Percentiles rank a stretch among this genome's conserved stretches.
Conservation (phyloP, 2,888 invertebrate species). For the Amorpha juglandis region DNA sequence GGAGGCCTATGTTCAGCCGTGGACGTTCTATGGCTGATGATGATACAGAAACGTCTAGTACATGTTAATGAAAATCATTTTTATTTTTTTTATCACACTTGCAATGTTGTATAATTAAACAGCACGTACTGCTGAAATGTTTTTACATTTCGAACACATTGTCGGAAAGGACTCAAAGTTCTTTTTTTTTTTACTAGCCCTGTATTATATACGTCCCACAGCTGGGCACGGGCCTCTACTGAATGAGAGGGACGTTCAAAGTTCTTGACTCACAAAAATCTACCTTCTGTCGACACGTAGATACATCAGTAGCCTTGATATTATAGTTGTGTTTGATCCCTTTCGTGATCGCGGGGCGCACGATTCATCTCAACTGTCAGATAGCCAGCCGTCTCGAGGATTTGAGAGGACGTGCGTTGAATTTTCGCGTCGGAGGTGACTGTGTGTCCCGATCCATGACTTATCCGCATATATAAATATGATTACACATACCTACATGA, state of each 20-base stretch:
- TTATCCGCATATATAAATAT: background rate
- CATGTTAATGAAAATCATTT: too few relatives aligned
- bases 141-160: background rate
- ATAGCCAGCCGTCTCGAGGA: slow-evolving; percentile 19
- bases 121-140: background rate
- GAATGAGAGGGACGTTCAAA: too few relatives aligned
- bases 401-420: slow-evolving; percentile 28
- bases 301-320: background rate
- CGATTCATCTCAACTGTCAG: slow-evolving; percentile 38
- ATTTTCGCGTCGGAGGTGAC: background rate
- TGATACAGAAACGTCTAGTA: too few relatives aligned
- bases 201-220: too few relatives aligned
- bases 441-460: background rate
- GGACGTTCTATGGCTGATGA: too few relatives aligned
- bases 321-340: slow-evolving; percentile 15
- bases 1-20: too few relatives aligned
- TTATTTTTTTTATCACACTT: too few relatives aligned
- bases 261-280: too few relatives aligned
- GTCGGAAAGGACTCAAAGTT: background rate
- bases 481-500: background rate
- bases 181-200: too few relatives aligned
- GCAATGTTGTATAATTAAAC: background rate
- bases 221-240: too few relatives aligned
- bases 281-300: too few relatives aligned
- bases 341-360: slow-evolving; percentile 25